These are phyloP conservation scores for Nineta flava DNA, from an alignment of 2,888 invertebrate genomes.

Conservation along the genomic window DNA sequence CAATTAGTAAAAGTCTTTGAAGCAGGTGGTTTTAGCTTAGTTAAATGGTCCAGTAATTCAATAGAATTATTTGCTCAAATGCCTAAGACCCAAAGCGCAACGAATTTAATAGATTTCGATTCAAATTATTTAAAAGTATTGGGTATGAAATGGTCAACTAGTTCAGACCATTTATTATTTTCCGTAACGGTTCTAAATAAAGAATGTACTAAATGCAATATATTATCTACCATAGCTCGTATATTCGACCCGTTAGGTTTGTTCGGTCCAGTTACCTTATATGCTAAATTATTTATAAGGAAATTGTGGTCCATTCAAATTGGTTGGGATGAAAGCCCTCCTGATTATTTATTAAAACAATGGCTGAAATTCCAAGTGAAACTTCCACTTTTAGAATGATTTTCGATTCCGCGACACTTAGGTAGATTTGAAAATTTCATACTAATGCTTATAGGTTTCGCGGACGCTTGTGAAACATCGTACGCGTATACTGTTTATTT, in stretches of 20 bases:
- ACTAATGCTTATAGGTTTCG: slow-evolving; percentile 9
- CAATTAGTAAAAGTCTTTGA: slow-evolving; percentile 1
- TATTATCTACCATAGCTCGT: too few relatives aligned
- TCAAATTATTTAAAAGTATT: neutral
- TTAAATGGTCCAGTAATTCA: slow-evolving; percentile 7
- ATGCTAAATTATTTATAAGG: slow-evolving; percentile 8
- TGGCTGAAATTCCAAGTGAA: too few relatives aligned
- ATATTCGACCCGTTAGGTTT: too few relatives aligned
- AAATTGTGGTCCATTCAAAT: slow-evolving; percentile 7
- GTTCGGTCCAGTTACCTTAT: too few relatives aligned
- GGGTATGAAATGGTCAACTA: neutral
- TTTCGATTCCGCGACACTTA: slow-evolving; percentile 5
- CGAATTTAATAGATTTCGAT: neutral
- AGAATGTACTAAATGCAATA: too few relatives aligned
- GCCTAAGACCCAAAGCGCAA: neutral
- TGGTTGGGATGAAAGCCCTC: slow-evolving; percentile 9
- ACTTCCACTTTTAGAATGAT: too few relatives aligned
- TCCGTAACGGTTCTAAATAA: too few relatives aligned
- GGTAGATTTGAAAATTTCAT: neutral
- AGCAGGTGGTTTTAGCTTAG: slow-evolving; percentile 6
- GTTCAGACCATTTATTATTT: neutral
- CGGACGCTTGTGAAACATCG: slow-evolving; percentile 8
- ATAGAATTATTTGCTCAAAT: neutral
- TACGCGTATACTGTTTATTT: slow-evolving; percentile 11
- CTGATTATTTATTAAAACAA: neutral